Conservation (phyloP, 2,888 invertebrate species). For the Pseudococcus longispinus region DNA sequence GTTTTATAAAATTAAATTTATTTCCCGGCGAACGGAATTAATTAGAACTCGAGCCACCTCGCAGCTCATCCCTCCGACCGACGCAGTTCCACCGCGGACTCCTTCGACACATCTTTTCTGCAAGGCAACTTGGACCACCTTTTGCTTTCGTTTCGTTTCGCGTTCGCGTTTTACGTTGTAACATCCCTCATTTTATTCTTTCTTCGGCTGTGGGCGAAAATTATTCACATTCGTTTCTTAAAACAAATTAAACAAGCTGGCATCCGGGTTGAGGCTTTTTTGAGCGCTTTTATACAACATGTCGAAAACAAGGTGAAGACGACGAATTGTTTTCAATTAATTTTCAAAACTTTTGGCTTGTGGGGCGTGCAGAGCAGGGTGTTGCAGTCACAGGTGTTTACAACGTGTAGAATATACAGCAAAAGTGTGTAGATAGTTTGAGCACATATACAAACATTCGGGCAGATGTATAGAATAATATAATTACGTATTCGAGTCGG, state of each 20-base stretch:
- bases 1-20: slow-evolving; percentile 50
- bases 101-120: neutral
- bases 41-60: slow-evolving; percentile 29
- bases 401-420: neutral
- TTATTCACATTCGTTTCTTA: slow-evolving; percentile 22
- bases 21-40: slow-evolving; percentile 44
- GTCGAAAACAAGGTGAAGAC: slow-evolving; percentile 6
- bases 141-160: slow-evolving; percentile 10
- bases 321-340: slow-evolving; percentile 21
- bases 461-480: neutral
- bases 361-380: neutral
- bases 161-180: too few relatives aligned
- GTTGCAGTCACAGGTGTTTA: neutral
- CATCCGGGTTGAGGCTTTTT: neutral
- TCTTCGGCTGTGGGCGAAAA: neutral
- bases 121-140: neutral
- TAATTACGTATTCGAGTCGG: neutral
- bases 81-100: neutral
- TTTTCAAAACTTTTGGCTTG: neutral
- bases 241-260: slow-evolving; percentile 13
- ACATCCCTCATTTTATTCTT: neutral
- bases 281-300: neutral
- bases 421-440: too few relatives aligned
- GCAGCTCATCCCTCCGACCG: neutral
- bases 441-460: too few relatives aligned